Base-by-base conservation (phyloP, 2,797 vertebrate genomes). In the Tragopan temminckii region DNA sequence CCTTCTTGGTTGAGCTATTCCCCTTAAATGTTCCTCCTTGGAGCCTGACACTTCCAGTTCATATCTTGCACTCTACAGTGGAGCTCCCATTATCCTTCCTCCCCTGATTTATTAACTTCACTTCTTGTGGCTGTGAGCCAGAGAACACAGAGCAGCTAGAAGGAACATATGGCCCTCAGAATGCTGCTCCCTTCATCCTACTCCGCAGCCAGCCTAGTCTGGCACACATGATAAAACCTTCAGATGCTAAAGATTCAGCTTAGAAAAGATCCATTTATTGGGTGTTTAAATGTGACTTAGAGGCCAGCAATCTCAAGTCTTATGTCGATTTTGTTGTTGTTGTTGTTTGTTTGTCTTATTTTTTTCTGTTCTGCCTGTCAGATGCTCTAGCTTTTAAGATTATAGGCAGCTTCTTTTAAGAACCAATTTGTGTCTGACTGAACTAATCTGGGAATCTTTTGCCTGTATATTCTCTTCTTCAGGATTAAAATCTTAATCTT, bases 401-500 rank as follows among this genome's bases (percentile, higher is more conserved):
- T 78, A 78, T 71, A 59, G 72, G 43, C 58, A 92, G 76, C 68
- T 85, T 85, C 72, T 72, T 95, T 72, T 88, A 93, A 96, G 89
- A 91, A 69, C 36, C 67, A 72, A 50, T 48, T 31, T 6, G 1
- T 48, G 43, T 85, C 84, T 94, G 72, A 92, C 25, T 25, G 76
- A 79, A 85, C 19, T 88, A 95, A 95, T 92, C 95, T 48, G 46
- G 19, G 59, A 85, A 72, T 80, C 69, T 85, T 90, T 90, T 88
- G 63, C 20, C 23, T 0, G 0, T 63, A 23, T 48, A 80, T 2
- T 55, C 21, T 7, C 15, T 71, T 92, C 62, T 85, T 78, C 59
- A 72, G 59, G 35, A 63, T 72, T 36, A 69, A 94, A 94, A 93
- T 78, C 79, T 66, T 62, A 83, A 93, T 82, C 86, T 69, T 66